A percentile compares a stretch with the other conserved stretches of the same genome.
Evolutionary conservation across 2,113 vertebrate genomes (phyloP).

Genomic region (Muscicapa adusta): DNA sequence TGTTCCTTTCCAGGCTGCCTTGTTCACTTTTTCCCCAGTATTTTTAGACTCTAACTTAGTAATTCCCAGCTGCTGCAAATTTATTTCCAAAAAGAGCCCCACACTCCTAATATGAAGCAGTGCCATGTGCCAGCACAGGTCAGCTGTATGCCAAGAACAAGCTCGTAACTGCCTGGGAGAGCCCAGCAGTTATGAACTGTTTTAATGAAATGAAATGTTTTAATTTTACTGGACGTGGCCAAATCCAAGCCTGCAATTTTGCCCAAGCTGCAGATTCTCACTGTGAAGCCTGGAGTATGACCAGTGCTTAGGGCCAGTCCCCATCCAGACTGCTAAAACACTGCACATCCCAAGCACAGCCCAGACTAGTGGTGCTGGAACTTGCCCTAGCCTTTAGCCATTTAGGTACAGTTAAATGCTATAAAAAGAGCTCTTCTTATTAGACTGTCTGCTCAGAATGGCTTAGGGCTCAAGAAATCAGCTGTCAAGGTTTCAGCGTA

Average conservation of each 20-base stretch:
- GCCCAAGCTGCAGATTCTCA: background rate
- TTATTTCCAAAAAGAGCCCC: background rate
- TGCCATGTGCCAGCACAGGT: background rate
- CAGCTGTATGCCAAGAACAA: background rate
- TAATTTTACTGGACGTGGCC: background rate
- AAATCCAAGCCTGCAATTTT: background rate
- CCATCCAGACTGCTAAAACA: background rate
- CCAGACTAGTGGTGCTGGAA: background rate
- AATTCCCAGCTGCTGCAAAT: background rate
- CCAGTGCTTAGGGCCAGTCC: background rate
- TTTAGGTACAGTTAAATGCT: conserved; percentile 10
- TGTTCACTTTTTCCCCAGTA: background rate
- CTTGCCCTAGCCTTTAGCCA: background rate
- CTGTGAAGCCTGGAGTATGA: background rate
- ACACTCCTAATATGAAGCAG: background rate
- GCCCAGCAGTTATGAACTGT: background rate
- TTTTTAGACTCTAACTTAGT: background rate
- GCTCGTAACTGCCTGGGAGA: background rate
- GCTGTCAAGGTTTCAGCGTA: background rate
- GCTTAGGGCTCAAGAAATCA: conserved; percentile 28
- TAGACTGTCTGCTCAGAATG: background rate
- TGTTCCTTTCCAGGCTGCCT: background rate
- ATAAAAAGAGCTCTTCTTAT: conserved; percentile 3
- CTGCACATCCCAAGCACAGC: background rate
- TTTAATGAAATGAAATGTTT: background rate